Conservation (phyloP, 2,888 invertebrate species). For the Aproaerema taeniolella region DNA sequence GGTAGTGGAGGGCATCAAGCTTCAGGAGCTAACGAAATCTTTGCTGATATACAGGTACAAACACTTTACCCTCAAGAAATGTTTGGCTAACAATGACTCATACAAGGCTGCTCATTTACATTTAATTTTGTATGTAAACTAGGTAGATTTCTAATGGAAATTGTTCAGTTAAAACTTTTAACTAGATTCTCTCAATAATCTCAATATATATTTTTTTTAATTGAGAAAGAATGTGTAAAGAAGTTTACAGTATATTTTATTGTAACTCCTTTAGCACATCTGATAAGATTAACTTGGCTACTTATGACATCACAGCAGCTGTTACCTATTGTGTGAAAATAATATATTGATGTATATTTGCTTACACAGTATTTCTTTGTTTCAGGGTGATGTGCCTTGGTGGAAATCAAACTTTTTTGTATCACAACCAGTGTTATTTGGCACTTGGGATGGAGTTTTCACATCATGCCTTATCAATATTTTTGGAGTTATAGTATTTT, state of each 20-base stretch:
- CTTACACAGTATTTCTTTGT: constrained; percentile 11
- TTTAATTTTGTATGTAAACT: too few species aligned
- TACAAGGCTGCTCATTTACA: too few species aligned
- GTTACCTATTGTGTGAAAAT: not conserved
- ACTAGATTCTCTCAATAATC: not conserved
- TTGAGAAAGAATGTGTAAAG: too few species aligned
- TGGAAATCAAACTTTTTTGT: constrained; percentile 98
- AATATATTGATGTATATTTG: too few species aligned
- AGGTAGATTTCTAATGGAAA: too few species aligned
- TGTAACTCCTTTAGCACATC: not conserved
- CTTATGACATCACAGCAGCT: not conserved
- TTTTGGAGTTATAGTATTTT: constrained; percentile 97
- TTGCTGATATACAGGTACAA: constrained; percentile 91
- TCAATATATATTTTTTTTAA: too few species aligned
- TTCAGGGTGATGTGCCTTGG: constrained; percentile 90
- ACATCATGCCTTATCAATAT: constrained; percentile 98
- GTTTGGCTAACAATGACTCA: too few species aligned
- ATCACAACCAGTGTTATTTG: constrained; percentile 96
- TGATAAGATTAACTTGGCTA: not conserved
- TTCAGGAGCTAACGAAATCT: constrained; percentile 92
- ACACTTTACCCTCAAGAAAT: too few species aligned
- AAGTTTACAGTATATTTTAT: too few species aligned
- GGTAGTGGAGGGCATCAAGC: constrained; percentile 90
- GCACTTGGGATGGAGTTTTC: constrained; percentile 99
- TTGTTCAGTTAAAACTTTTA: too few species aligned